These are phyloP conservation scores for Tetramorium alpestre DNA, from an alignment of 1,140 invertebrate genomes.

Conservation along the genomic window DNA sequence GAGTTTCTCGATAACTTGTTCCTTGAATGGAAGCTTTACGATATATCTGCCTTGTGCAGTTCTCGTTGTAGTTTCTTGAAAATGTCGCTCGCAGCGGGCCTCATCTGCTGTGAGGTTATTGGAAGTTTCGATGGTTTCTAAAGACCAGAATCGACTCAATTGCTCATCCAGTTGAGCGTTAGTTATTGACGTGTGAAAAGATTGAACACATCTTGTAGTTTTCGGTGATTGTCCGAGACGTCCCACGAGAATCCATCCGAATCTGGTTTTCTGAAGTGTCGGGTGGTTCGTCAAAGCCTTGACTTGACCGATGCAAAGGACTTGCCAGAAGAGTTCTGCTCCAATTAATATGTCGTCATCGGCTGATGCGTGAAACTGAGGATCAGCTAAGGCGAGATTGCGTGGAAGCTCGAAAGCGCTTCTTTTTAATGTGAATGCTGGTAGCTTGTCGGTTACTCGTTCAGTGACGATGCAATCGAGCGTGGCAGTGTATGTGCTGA, in stretches of 20 bases:
- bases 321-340: conserved; percentile 69
- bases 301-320: conserved; percentile 71
- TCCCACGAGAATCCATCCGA: conserved; percentile 22
- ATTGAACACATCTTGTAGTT: neutral
- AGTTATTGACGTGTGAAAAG: neutral
- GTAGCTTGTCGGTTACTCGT: no score
- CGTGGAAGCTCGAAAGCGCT: no score
- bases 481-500: neutral
- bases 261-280: conserved; percentile 65
- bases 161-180: neutral
- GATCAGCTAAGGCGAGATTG: no score
- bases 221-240: neutral
- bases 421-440: no score
- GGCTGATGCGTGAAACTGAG: neutral
- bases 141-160: neutral
- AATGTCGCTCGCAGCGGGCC: neutral
- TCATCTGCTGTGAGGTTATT: neutral
- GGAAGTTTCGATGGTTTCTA: no score
- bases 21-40: neutral
- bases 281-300: conserved; percentile 43
- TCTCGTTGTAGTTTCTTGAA: neutral
- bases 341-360: conserved; percentile 55
- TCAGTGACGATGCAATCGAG: conserved; percentile 33
- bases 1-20: no score
- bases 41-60: neutral